phyloP scores from a whole-genome alignment of 2,113 vertebrate species.

The Potamarius usumacintae region DNA sequence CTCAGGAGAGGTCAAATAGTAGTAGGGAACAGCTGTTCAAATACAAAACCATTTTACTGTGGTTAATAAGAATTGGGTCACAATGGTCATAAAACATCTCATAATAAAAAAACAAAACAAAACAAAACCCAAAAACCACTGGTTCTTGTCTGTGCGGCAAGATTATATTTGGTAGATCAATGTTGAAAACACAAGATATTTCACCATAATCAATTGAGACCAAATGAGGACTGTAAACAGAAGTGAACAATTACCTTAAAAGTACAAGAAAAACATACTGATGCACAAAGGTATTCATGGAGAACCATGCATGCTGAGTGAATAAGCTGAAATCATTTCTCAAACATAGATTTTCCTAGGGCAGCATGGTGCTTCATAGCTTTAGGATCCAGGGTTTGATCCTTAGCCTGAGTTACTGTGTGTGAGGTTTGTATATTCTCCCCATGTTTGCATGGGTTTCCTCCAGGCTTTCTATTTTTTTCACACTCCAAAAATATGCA shows the following conservation, averaged over 20 bases:
- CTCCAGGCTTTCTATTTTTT: background rate
- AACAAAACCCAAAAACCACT: too few species aligned
- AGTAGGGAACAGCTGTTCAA: conserved; percentile 67
- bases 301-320: background rate
- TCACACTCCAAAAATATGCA: background rate
- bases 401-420: background rate
- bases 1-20: conserved; percentile 58
- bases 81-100: conserved; percentile 48
- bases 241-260: background rate
- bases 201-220: background rate
- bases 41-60: conserved; percentile 56
- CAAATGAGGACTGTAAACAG: background rate
- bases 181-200: conserved; percentile 26
- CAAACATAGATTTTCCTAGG: background rate
- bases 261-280: background rate
- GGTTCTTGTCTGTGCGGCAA: conserved; percentile 28
- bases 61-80: conserved; percentile 53
- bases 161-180: conserved; percentile 21
- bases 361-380: background rate
- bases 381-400: background rate
- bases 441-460: background rate
- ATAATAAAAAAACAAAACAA: conserved; percentile 36
- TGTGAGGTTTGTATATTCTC: background rate
- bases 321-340: background rate
- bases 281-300: background rate